Base-by-base conservation (phyloP, 2,797 vertebrate species). In the Lutjanus argentimaculatus region DNA sequence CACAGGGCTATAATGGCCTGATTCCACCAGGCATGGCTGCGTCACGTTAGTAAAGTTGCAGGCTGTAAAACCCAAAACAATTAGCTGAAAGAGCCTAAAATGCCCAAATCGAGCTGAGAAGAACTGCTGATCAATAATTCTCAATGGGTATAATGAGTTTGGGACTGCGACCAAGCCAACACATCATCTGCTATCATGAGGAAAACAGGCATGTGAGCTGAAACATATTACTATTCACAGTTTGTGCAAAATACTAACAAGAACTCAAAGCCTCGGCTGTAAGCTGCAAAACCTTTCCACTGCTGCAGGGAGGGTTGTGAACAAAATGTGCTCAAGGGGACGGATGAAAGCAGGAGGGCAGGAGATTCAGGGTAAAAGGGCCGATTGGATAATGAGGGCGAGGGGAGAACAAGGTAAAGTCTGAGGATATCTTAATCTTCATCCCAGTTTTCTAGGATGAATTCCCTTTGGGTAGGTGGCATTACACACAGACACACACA, bases 341-440 rank as follows among this genome's bases (percentile, higher is more conserved):
- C 79, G 77, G 87, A 91, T 88, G 86, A 89, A 91, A 92, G 91
- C 67, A 53, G 77, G 79, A 85, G 89, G 82, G 78, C 82, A 78
- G 81, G 71, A 80, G 91, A 89, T 61, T 79, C 72, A 75, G 90
- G 66, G 78, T 82, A 77, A 91, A 74, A 89, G 79, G 74, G 69
- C 75, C 8, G 80, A 91, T 79, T 70, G 84, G 89, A 93, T 92
- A 92, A 94, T 90, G 89, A 94, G 88, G 88, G 87, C 59, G 19
- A 88, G 70, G 61, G 81, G 69, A 89, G 88, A 89, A 90, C 88
- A 90, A 91, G 90, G 89, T 89, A 89, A 91, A 87, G 82, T 90
- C 84, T 89, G 80, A 86, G 78, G 77, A 91, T 90, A 90, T 92
- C 91, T 93, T 92, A 85, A 93, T 92, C 86, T 91, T 83, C 69